These are phyloP conservation scores for Drosophila kanekoi DNA, from an alignment of 2,888 invertebrate genomes.

Conservation along the genomic window DNA sequence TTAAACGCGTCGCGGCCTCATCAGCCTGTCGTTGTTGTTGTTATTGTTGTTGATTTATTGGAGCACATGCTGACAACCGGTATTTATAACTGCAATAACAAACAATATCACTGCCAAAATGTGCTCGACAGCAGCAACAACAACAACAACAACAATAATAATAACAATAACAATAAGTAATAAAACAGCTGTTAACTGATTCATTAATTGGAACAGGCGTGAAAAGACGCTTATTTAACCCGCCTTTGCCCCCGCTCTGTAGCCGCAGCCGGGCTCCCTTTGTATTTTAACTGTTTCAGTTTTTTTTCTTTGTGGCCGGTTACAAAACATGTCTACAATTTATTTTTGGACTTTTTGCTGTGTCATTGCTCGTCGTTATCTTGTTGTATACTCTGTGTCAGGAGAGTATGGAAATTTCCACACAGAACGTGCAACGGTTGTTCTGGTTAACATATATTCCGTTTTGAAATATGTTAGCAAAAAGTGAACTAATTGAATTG, in stretches of 20 bases:
- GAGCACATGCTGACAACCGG: slow-evolving; percentile 70
- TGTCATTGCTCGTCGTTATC: slow-evolving; percentile 38
- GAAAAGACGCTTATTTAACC: slow-evolving; percentile 21
- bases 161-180: slow-evolving; percentile 27
- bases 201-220: slow-evolving; percentile 67
- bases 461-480: too few relatives aligned
- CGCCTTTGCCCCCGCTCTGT: slow-evolving; percentile 3
- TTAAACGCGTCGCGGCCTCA: slow-evolving; percentile 69
- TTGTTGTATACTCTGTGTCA: background rate
- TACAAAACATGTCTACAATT: slow-evolving; percentile 70
- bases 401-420: slow-evolving; percentile 2
- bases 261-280: slow-evolving; percentile 19
- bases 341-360: slow-evolving; percentile 51
- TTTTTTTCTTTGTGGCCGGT: slow-evolving; percentile 54
- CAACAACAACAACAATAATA: slow-evolving; percentile 28
- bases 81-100: slow-evolving; percentile 74
- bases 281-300: slow-evolving; percentile 61
- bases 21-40: slow-evolving; percentile 29
- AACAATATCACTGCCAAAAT: slow-evolving; percentile 74
- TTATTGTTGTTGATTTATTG: slow-evolving; percentile 45
- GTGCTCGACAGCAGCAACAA: slow-evolving; percentile 17
- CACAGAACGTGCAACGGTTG: background rate
- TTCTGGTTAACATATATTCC: background rate
- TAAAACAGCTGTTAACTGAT: slow-evolving; percentile 65
- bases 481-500: too few relatives aligned